Base-by-base conservation (phyloP, 1,140 invertebrate species). In the Helicoverpa armigera region DNA sequence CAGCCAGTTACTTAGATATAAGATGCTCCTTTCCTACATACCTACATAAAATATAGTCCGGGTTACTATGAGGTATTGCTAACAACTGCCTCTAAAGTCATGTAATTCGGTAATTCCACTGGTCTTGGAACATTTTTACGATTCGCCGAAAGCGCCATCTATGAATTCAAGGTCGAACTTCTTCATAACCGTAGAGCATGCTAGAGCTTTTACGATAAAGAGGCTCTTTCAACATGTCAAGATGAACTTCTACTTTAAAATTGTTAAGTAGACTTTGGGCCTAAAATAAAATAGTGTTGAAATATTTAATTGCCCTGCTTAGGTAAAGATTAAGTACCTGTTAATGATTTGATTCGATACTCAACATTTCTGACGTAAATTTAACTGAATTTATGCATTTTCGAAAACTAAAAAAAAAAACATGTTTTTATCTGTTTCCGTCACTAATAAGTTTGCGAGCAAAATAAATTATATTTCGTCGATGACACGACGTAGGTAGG, bases 121-220 rank as follows among this genome's bases (percentile, higher is more conserved):
- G 75, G 31, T 58, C n/a, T 60, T 48, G n/a, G 65, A 50, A 63
- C 5, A 48, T 74, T 67, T 75, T 81, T 76, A 56, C 16, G 16
- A 54, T 12, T 76, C 18, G 43, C 7, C 29, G 48, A 63, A 76
- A 81, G 75, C 82, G 84, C 84, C 84, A 85, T 83, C 84, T 85
- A 54, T 81, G 35, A 18, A 2, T 14, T 77, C 23, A 54, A 14
- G 48, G 18, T 48, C 11, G 83, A 85, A 85, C 83, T 83, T 81
- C 53, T 79, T 74, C 18, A 14, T 72, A 48, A n/a, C 16, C 43
- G 4, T 48, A 43, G 35, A 58, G 16, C 53, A 31, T 14, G 3
- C 31, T 29, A 35, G 31, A 77, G 73, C 73, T 72, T 82, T 78
- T 23, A 61, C 18, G 29, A 11, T 23, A 29, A 13, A n/a, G 43